phyloP scores from a whole-genome alignment of 2,113 vertebrate genomes.

The Pterocles orientalis region DNA sequence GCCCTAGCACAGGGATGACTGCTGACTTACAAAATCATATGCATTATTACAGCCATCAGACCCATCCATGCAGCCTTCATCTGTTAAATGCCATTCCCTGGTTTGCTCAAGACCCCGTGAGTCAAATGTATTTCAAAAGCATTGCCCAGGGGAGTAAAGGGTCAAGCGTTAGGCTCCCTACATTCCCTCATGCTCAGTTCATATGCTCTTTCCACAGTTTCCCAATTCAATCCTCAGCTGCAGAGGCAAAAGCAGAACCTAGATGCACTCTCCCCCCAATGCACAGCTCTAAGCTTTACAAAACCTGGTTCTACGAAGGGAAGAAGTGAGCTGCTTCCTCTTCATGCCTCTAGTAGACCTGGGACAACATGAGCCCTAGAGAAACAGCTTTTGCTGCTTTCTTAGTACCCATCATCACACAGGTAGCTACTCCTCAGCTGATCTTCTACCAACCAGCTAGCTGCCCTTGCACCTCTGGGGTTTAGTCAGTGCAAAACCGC shows the following conservation, averaged over 20 bases:
- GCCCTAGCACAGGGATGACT: background rate
- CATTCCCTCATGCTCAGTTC: background rate
- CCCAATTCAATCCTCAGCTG: background rate
- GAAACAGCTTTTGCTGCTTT: background rate
- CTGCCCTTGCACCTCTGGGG: background rate
- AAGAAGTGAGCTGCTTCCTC: background rate
- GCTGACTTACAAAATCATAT: background rate
- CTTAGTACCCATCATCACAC: background rate
- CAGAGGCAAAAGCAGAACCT: background rate
- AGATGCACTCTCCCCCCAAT: no score
- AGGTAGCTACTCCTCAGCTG: accelerated
- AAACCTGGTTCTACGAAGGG: background rate
- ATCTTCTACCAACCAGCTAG: background rate
- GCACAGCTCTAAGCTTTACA: background rate
- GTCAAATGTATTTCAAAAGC: background rate
- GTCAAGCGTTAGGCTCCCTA: background rate
- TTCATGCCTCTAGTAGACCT: background rate
- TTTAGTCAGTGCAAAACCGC: background rate
- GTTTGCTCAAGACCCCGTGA: background rate
- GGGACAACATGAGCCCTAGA: background rate
- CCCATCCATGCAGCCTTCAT: background rate
- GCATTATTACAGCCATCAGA: background rate
- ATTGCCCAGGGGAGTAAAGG: background rate
- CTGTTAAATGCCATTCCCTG: background rate
- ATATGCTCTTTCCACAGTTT: background rate